These are phyloP conservation scores for Sarcophaga variegata DNA, from an alignment of 2,888 invertebrate species.

Conservation along the genomic window DNA sequence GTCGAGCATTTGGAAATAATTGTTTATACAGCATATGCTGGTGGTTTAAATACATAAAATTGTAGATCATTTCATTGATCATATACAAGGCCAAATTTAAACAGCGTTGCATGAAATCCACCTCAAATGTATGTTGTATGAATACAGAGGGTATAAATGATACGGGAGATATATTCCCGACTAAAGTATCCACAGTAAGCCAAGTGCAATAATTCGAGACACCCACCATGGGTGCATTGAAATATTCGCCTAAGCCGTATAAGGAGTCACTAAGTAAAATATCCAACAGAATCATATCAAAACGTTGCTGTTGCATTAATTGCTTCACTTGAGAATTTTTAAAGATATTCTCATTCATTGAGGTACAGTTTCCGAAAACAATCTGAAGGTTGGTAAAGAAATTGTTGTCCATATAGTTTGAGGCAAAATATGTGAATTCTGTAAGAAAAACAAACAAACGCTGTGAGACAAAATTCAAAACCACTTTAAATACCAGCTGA, in stretches of 20 bases:
- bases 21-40: slow-evolving; percentile 73
- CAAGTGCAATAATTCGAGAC: slow-evolving; percentile 74
- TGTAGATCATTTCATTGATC: neutral
- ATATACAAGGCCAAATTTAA: slow-evolving; percentile 65
- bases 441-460: too few species aligned
- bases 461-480: too few species aligned
- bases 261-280: slow-evolving; percentile 77
- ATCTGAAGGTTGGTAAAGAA: neutral
- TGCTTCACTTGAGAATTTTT: slow-evolving; percentile 69
- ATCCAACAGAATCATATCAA: slow-evolving; percentile 80
- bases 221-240: slow-evolving; percentile 74
- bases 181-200: slow-evolving; percentile 67
- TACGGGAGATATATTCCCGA: slow-evolving; percentile 76
- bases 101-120: slow-evolving; percentile 74
- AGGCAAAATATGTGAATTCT: too few species aligned
- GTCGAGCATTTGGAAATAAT: slow-evolving; percentile 74
- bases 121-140: slow-evolving; percentile 76
- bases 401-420: too few species aligned
- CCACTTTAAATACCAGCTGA: too few species aligned
- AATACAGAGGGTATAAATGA: slow-evolving; percentile 75
- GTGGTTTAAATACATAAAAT: slow-evolving; percentile 71
- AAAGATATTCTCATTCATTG: slow-evolving; percentile 46
- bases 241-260: slow-evolving; percentile 75
- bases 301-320: slow-evolving; percentile 73
- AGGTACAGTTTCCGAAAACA: slow-evolving; percentile 62